These are phyloP conservation scores for Spilarctia lutea DNA, from an alignment of 2,888 invertebrate genomes.

Conservation along the genomic window DNA sequence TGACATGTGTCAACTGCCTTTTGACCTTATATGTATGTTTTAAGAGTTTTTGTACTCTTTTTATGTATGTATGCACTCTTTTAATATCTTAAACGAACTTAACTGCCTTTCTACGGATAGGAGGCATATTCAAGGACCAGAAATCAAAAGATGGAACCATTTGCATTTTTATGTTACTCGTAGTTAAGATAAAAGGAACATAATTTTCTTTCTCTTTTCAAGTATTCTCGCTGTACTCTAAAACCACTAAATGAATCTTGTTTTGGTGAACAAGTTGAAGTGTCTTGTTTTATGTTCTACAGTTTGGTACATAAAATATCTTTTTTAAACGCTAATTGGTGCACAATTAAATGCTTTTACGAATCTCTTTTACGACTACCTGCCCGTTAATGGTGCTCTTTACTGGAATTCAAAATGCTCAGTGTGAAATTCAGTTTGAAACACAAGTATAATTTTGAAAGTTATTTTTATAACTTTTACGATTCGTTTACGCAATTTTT, in stretches of 20 bases:
- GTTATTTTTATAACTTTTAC: background rate
- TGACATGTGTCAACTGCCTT: too few species aligned
- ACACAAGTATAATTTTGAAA: background rate
- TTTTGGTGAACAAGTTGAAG: background rate
- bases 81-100: too few species aligned
- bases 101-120: too few species aligned
- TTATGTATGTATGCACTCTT: too few species aligned
- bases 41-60: too few species aligned
- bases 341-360: constrained; percentile 30
- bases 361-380: constrained; percentile 15
- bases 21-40: too few species aligned
- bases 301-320: constrained; percentile 1
- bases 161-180: too few species aligned
- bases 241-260: background rate
- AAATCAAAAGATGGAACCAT: too few species aligned
- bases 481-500: too few species aligned
- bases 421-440: background rate
- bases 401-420: background rate
- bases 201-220: background rate
- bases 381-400: background rate
- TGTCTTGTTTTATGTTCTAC: background rate
- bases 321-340: constrained; percentile 31
- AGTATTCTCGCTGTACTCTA: background rate
- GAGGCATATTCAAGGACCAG: too few species aligned
- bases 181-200: too few species aligned